Conservation (phyloP, 1,140 invertebrate genomes). For the Eumeta japonica region DNA sequence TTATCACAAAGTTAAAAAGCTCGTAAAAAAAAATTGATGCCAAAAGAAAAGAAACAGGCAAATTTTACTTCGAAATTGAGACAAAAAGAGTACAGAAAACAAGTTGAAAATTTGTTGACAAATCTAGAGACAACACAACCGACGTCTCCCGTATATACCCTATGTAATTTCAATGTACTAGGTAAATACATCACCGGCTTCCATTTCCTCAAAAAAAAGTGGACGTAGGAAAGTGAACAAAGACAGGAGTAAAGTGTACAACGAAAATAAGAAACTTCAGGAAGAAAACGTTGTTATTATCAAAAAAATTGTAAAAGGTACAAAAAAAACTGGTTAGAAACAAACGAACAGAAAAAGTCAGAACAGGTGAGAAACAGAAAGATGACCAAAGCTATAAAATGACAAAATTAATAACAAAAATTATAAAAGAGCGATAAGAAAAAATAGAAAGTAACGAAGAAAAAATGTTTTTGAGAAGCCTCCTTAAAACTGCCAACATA, state of each 20-base stretch:
- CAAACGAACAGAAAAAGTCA: not conserved
- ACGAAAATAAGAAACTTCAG: constrained; percentile 2
- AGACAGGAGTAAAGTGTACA: constrained; percentile 5
- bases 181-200: not conserved
- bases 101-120: not conserved
- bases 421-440: constrained; percentile 4
- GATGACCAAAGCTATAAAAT: too few relatives aligned
- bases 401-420: constrained; percentile 1
- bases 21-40: constrained; percentile 3
- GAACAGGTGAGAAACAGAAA: not conserved
- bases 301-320: constrained; percentile 5
- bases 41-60: constrained; percentile 5
- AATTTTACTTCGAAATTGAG: constrained; percentile 6
- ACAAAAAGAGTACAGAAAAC: not conserved
- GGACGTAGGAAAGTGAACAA: constrained; percentile 5
- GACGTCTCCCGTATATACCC: constrained; percentile 5
- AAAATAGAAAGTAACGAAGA: constrained; percentile 2
- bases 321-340: constrained; percentile 3
- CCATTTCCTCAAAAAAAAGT: not conserved
- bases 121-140: constrained; percentile 1
- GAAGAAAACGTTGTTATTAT: constrained; percentile 2
- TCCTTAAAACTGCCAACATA: not conserved
- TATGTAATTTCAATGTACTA: not conserved
- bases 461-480: not conserved
- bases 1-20: constrained; percentile 6